Conservation (phyloP, 2,888 invertebrate species). For the Sepiola atlantica region DNA sequence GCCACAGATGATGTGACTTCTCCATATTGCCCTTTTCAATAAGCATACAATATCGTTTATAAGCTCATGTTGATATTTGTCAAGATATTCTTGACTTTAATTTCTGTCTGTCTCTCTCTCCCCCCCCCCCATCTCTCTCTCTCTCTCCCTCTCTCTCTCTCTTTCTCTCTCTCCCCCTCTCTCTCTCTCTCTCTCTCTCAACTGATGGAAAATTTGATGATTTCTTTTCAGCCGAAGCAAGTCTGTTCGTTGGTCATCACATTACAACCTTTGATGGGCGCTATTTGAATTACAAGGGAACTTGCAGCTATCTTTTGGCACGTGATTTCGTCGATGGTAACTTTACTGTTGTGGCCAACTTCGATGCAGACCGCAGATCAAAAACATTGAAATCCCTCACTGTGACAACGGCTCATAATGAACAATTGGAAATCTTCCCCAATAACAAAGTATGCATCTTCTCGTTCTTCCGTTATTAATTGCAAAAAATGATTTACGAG, state of each 20-base stretch:
- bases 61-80: background rate
- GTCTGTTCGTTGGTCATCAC: constrained; percentile 87
- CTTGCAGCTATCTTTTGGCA: constrained; percentile 87
- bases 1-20: background rate
- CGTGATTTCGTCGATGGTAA: constrained; percentile 88
- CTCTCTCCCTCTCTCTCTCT: no score
- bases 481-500: no score
- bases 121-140: no score
- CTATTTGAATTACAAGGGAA: constrained; percentile 83
- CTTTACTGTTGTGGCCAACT: constrained; percentile 87
- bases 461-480: background rate
- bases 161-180: no score
- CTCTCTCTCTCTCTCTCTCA: background rate
- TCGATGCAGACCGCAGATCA: no score
- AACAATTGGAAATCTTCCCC: no score
- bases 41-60: background rate
- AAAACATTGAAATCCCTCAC: no score
- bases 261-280: constrained; percentile 90
- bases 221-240: constrained; percentile 83
- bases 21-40: background rate
- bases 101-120: no score
- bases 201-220: background rate
- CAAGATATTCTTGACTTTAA: background rate
- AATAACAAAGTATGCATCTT: background rate
- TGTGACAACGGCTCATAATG: no score